phyloP scores from a whole-genome alignment of 1,140 invertebrate species.

The Cryptotermes secundus region DNA sequence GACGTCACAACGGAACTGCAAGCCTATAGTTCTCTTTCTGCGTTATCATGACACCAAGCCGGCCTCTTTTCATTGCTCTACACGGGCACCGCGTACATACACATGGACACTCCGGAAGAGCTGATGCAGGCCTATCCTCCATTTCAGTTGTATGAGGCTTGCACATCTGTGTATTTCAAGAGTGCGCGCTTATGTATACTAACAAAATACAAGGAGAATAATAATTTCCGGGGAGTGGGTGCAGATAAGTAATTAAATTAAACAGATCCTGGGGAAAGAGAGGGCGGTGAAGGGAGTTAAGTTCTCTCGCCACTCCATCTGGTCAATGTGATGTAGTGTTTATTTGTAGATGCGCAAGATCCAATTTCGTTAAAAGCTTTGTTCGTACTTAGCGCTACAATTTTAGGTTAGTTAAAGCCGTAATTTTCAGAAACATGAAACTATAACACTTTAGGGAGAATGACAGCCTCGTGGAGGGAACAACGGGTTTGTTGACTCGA shows the following conservation, averaged over 20 bases:
- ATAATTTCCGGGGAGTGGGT: background rate
- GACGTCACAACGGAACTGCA: too few relatives aligned
- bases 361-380: constrained; percentile 17
- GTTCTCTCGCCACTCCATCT: background rate
- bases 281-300: background rate
- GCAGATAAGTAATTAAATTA: background rate
- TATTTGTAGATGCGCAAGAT: constrained; percentile 4
- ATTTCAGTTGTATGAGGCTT: too few relatives aligned
- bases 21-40: too few relatives aligned
- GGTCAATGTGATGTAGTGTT: background rate
- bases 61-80: too few relatives aligned
- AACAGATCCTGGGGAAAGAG: background rate
- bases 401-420: constrained; percentile 2
- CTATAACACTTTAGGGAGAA: background rate
- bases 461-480: too few relatives aligned
- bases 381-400: background rate
- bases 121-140: too few relatives aligned
- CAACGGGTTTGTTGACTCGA: too few relatives aligned
- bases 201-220: background rate
- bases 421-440: background rate
- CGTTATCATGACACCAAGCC: too few relatives aligned
- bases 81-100: too few relatives aligned
- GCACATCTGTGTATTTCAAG: too few relatives aligned
- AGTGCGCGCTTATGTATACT: background rate
- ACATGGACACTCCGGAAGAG: too few relatives aligned